Evolutionary conservation across 2,113 vertebrate genomes (phyloP), one percentile per base, ranked within the genome.

Genomic region (Tauraco erythrolophus): DNA sequence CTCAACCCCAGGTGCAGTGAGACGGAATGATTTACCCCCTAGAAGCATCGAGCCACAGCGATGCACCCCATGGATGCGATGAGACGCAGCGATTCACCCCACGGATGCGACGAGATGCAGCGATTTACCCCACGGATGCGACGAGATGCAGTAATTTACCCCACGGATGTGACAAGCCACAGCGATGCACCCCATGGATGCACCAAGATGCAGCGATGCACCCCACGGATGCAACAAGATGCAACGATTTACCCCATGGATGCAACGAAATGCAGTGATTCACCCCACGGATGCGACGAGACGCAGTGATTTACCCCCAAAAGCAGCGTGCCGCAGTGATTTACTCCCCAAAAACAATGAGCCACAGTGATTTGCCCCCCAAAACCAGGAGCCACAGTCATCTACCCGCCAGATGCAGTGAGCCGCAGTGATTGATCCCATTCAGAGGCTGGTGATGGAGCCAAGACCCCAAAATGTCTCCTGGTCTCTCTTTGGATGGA

Each of bases 31-130:
- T n/a, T n/a, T n/a, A n/a, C n/a, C n/a, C n/a, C n/a, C n/a, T n/a
- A n/a, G n/a, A n/a, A n/a, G n/a, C n/a, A n/a, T n/a, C n/a, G n/a
- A n/a, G n/a, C n/a, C n/a, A n/a, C n/a, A n/a, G n/a, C n/a, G n/a
- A n/a, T n/a, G n/a, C n/a, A n/a, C n/a, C n/a, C n/a, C n/a, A n/a
- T n/a, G n/a, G n/a, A n/a, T n/a, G n/a, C n/a, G n/a, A n/a, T n/a
- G n/a, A n/a, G n/a, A n/a, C n/a, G 31, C 64, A 48, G 53, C 0
- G n/a, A 75, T 80, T 43, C 17, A 8, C 9, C 66, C 48, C 61
- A 1, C 0, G n/a, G 8, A 53, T 23, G 3, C 37, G 35, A 8
- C 0, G 35, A 87, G 41, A 14, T 11, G 41, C 80, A 53, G 69
- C 7, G 62, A 50, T 39, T 37, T 11, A 30, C 23, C 48, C 48